Base-by-base conservation (phyloP, 2,888 invertebrate species). In the Cabera pusaria region DNA sequence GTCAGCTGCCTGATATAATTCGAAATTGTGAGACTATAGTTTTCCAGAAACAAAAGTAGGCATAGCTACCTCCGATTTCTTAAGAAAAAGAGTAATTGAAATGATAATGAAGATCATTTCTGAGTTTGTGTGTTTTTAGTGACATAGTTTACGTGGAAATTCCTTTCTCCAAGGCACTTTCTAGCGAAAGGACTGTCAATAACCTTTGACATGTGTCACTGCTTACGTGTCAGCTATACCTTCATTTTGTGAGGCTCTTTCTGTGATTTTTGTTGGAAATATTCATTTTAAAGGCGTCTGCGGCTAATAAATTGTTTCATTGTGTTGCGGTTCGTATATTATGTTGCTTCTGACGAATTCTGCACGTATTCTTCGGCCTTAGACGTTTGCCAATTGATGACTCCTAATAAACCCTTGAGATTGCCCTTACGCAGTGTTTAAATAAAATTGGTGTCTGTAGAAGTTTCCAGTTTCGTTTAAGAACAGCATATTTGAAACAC, bases 171-270 rank as follows among this genome's bases (percentile, higher is more conserved):
- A 21, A 41, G 38, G 37, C 44, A 48, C 50, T 59, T 63, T 63
- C 60, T 48, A 59, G 55, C 62, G 69, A 71, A 70, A 72, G 68
- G 67, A 62, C 80, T 85, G 84, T 84, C 85, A 86, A 76, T 88
- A 88, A 86, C 87, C 88, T 88, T 85, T 89, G 89, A 88, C 89
- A 89, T 88, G 83, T 89, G 89, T 89, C 88, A 87, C 67, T 89
- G 89, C 89, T 79, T 89, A 89, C 89, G 89, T 89, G 89, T 89
- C 89, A 77, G 70, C 69, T 57, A 47, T 52, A 62, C 64, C 69
- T 67, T 70, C 71, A 72, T 72, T 76, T 73, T 70, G 68, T 70
- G 52, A 43, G 59, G 49, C 52, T 49, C 52, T 50, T 61, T 60
- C 41, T 42, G 35, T 42, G 39, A 52, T 36, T 49, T 51, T 52